Base-by-base conservation (phyloP, 2,797 vertebrate genomes). In the Smutsia gigantea region DNA sequence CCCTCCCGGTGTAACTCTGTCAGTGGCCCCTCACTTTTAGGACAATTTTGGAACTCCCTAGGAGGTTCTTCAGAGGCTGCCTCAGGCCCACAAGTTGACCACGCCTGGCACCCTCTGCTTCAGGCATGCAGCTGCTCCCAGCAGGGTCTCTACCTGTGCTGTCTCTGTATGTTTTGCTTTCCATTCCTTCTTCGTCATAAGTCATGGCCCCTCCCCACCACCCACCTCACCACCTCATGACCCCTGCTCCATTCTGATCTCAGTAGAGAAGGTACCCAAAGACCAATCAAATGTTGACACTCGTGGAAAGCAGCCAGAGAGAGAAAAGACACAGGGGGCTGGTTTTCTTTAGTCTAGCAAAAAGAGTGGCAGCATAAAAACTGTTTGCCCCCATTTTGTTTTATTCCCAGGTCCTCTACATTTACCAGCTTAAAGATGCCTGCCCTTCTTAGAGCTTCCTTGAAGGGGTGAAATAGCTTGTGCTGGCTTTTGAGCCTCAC, bases 61-160 rank as follows among this genome's bases (percentile, higher is more conserved):
- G 68, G 75, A 83, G 78, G 25, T 18, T 27, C n/a, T 13, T 3
- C 3, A 18, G 49, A 8, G 37, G 11, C 74, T 53, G 27, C 46
- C 31, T 57, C 49, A 11, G 25, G 27, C 5, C 3, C 27, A 25
- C 0, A 1, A 11, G 29, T 39, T 42, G 75, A 74, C 66, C 39
- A 31, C 6, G 5, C 42, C n/a, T 57, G 5, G 21, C 31, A 51
- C 31, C 18, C 25, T 19, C 39, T 9, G 4, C 27, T 34, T 78
- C 0, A 0, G 17, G 23, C 4, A 0, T 46, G 57, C 7, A 85
- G 59, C 13, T 57, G 23, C 37, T 74, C 23, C 9, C 13, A 37
- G 18, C 1, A 18, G 7, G 17, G 0, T 78, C 23, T 64, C 34
- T 61, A 2, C 31, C 39, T 15, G 18, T 12, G 21, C 23, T 27